These are phyloP conservation scores for Eupeodes latifasciatus DNA, from an alignment of 2,888 invertebrate genomes.

Conservation along the genomic window DNA sequence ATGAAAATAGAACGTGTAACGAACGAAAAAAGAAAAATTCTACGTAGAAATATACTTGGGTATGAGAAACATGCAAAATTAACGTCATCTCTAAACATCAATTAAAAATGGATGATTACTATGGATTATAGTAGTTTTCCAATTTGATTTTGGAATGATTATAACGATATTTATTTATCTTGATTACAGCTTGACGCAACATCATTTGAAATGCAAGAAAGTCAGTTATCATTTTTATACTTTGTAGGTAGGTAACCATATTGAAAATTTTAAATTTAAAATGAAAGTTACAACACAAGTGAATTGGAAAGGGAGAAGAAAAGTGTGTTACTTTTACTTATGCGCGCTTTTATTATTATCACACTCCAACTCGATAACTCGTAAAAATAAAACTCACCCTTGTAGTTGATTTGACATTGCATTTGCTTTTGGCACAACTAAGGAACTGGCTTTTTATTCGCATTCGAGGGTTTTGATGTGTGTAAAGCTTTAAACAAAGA, in stretches of 20 bases:
- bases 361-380: neutral
- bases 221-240: neutral
- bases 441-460: neutral
- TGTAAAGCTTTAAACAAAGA: neutral
- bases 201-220: neutral
- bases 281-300: neutral
- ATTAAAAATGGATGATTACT: constrained; percentile 64
- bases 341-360: constrained; percentile 11
- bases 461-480: neutral
- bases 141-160: neutral
- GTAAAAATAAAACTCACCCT: neutral
- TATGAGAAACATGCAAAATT: constrained; percentile 10
- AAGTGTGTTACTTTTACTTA: constrained; percentile 16
- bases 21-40: neutral
- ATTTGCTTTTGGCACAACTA: neutral
- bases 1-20: constrained; percentile 40
- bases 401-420: neutral
- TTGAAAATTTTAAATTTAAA: neutral
- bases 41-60: neutral
- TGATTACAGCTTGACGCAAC: too few species aligned
- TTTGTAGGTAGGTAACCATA: too few species aligned
- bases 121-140: neutral
- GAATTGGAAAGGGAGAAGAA: neutral
- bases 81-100: constrained; percentile 24
- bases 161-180: neutral